Percentiles rank a stretch among this genome's conserved stretches.
Evolutionary conservation across 2,113 vertebrate genomes (phyloP).

Genomic region (Dicrurus megarhynchus): DNA sequence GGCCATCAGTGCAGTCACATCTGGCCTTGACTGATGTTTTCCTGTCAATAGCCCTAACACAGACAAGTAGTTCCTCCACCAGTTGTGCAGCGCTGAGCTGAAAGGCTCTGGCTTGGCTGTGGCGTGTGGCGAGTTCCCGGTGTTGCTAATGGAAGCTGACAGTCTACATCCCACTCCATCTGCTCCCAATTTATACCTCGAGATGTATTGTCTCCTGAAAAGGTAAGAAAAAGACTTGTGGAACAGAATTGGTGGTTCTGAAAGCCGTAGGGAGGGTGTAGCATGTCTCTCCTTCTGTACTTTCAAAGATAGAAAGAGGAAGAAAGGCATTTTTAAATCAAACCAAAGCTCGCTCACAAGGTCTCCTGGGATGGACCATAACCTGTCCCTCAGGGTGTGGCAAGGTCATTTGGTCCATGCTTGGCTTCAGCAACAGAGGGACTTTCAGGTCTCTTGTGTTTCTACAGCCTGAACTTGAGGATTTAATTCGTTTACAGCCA

Average conservation of each 20-base stretch:
- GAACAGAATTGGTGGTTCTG: neutral
- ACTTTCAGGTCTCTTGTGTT: neutral
- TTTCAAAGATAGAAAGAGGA: neutral
- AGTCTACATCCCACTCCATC: neutral
- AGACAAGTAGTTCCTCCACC: neutral
- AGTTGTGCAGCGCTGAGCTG: neutral
- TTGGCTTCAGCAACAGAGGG: neutral
- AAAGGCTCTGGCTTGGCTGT: neutral
- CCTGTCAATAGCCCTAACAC: neutral
- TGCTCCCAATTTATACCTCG: slow-evolving; percentile 14
- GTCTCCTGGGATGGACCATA: neutral
- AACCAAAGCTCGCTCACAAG: neutral
- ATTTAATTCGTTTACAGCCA: neutral
- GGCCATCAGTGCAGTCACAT: neutral
- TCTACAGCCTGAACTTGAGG: neutral
- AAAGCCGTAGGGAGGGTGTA: neutral
- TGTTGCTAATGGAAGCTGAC: slow-evolving; percentile 25
- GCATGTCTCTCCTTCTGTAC: rapidly evolving
- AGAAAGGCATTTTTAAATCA: neutral
- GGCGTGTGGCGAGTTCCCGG: rapidly evolving
- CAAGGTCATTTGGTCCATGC: neutral
- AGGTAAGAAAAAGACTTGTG: neutral
- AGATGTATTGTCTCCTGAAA: neutral
- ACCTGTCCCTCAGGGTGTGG: neutral
- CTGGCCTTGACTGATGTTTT: neutral